Conservation (phyloP, 2,113 vertebrate genomes). For the Paramisgurnus dabryanus region DNA sequence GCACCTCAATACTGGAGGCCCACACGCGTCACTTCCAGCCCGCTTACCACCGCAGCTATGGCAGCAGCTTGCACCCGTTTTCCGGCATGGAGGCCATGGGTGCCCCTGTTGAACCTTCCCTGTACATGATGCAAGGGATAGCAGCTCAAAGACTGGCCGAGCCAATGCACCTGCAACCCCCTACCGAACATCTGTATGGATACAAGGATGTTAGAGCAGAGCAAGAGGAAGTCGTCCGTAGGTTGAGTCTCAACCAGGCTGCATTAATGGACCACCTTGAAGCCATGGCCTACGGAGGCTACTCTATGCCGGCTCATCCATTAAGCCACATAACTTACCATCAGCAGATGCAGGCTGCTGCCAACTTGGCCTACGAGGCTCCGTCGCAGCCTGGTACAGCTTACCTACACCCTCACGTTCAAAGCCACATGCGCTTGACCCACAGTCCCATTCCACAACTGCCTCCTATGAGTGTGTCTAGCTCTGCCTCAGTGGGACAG, state of each 20-base stretch:
- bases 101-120: constrained; percentile 45
- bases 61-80: constrained; percentile 84
- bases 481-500: constrained; percentile 61
- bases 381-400: constrained; percentile 76
- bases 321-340: constrained; percentile 71
- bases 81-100: constrained; percentile 76
- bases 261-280: constrained; percentile 78
- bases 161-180: constrained; percentile 77
- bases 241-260: constrained; percentile 87
- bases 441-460: constrained; percentile 50
- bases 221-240: constrained; percentile 83
- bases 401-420: constrained; percentile 79
- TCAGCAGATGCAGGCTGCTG: constrained; percentile 78
- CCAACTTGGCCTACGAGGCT: constrained; percentile 81
- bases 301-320: constrained; percentile 71
- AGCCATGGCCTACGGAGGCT: constrained; percentile 74
- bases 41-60: constrained; percentile 80
- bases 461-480: constrained; percentile 51
- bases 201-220: constrained; percentile 83
- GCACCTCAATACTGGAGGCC: constrained; percentile 96
- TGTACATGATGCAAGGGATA: constrained; percentile 76
- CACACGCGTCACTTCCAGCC: constrained; percentile 91
- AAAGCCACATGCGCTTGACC: constrained; percentile 71
- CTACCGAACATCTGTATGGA: constrained; percentile 77
- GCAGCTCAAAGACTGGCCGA: constrained; percentile 81